Base-by-base conservation (phyloP, 2,888 invertebrate genomes). In the Caenorhabditis sinica region DNA sequence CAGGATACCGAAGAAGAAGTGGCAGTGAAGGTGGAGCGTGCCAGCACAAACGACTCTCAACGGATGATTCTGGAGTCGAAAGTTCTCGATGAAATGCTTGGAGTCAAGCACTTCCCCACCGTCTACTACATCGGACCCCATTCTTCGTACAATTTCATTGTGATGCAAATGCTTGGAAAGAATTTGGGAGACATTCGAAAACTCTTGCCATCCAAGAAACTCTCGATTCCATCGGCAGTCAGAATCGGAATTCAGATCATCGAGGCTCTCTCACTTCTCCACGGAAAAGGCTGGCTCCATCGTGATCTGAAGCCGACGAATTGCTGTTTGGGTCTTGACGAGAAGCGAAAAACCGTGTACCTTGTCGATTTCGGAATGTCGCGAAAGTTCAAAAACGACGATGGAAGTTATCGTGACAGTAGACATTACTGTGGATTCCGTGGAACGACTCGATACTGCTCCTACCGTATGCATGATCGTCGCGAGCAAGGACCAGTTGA, bases 261-360 rank as follows among this genome's bases (percentile, higher is more conserved):
- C 17, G 88, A 87, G 11, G 91, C 90, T 0, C 81, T 92, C 11
- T 80, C 88, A 15, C 65, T 68, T 20, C 82, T 92, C 11, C 92
- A 92, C 77, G 71, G 77, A 17, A 83, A 86, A 63, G 91, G 91
- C 56, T 90, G 87, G 75, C 71, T 92, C 11, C 92, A 92, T 80
- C 80, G 89, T 8, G 90, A 92, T 60, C 68, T 92, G 43, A 92
- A 92, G 68, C 91, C 91, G 6, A 89, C 92, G 6, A 92, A 91
- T 80, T 88, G 89, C 74, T 90, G 90, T 68, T 56, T 90, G 51
- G 90, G 90, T 4, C 45, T 86, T 15, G 80, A 82, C 11, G 86
- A 83, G 58, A 82, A 87, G 25, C 81, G 86, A 0, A 85, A 88
- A 40, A 84, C 83, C 11, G 76, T 90, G 6, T 91, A 86, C 68